Conservation (phyloP, 1,140 invertebrate species). For the Saxidomus purpurata region DNA sequence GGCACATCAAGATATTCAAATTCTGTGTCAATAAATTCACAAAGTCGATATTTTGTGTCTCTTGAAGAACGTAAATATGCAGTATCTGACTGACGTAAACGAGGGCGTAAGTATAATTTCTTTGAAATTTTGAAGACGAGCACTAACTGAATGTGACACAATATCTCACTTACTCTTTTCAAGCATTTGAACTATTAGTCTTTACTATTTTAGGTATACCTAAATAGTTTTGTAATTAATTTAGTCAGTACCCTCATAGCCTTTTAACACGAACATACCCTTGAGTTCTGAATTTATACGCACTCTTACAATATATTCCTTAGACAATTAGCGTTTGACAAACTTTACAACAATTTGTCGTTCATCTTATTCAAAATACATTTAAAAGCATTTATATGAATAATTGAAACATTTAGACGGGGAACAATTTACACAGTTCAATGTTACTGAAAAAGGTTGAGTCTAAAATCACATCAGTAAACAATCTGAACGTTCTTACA, state of each 20-base stretch:
- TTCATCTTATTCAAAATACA: slow-evolving; percentile 46
- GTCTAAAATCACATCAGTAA: slow-evolving; percentile 9
- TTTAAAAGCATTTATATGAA: slow-evolving; percentile 45
- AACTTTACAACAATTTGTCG: slow-evolving; percentile 24
- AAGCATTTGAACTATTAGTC: no score
- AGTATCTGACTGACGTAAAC: no score
- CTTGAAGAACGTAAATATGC: no score
- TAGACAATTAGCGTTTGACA: slow-evolving; percentile 36
- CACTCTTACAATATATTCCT: neutral
- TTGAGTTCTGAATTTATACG: neutral
- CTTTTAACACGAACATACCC: neutral
- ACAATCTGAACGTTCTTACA: slow-evolving; percentile 40
- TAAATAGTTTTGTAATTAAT: no score
- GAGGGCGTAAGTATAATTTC: no score
- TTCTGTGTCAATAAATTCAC: no score
- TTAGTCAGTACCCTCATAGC: neutral
- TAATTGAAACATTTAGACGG: slow-evolving; percentile 25
- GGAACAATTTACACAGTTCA: slow-evolving; percentile 47
- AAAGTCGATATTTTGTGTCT: no score
- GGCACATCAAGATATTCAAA: no score
- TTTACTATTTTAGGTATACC: no score
- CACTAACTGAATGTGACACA: no score
- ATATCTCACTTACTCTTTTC: no score
- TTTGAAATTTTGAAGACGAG: no score
- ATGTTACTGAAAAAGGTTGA: slow-evolving; percentile 37